Conservation (phyloP, 2,113 vertebrate genomes). For the Ammodytes dubius region DNA sequence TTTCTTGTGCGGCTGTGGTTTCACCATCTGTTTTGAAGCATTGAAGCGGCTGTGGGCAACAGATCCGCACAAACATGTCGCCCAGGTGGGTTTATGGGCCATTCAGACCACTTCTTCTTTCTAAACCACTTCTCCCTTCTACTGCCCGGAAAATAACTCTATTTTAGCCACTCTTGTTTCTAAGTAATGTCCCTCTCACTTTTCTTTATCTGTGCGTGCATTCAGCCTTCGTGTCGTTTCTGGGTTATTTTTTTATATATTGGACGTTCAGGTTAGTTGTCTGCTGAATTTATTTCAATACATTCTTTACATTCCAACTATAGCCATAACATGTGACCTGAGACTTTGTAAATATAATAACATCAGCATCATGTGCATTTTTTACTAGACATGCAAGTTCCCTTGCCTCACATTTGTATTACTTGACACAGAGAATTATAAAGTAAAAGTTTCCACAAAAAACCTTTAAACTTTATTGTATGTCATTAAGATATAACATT, state of each 20-base stretch:
- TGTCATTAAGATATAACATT: background rate
- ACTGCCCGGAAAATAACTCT: constrained; percentile 74
- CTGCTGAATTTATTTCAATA: background rate
- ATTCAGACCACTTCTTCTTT: constrained; percentile 81
- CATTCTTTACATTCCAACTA: background rate
- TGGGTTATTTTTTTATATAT: constrained; percentile 4
- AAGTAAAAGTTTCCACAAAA: background rate
- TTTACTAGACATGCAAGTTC: background rate
- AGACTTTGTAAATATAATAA: background rate
- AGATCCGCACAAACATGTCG: background rate
- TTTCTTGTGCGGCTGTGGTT: constrained; percentile 34
- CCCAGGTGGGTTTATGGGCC: constrained; percentile 64
- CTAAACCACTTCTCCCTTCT: constrained; percentile 79
- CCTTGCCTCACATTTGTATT: background rate
- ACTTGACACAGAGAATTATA: background rate
- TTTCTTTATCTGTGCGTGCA: background rate
- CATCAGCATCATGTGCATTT: background rate
- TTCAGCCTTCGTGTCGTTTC: background rate
- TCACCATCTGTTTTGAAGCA: constrained; percentile 27
- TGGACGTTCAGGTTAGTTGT: background rate
- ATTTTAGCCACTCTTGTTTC: constrained; percentile 46
- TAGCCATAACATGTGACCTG: background rate
- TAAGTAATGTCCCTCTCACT: background rate
- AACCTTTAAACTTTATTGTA: background rate
- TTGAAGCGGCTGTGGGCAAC: constrained; percentile 2